Conservation (phyloP, 2,888 invertebrate species). For the Drosophila acutilabella region DNA sequence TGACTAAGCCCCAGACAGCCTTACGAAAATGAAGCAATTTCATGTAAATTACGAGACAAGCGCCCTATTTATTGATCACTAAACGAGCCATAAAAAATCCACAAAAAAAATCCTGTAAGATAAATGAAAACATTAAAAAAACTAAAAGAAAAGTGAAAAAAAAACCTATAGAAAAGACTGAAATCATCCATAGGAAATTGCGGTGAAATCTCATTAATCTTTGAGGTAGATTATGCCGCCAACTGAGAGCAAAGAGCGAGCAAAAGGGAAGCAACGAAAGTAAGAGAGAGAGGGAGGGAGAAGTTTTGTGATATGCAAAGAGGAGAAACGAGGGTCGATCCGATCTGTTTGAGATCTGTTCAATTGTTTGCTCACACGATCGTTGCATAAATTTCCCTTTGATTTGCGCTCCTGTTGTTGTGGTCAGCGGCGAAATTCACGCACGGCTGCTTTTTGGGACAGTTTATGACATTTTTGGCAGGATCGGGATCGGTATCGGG, state of each 20-base stretch:
- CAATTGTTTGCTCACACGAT: conserved; percentile 41
- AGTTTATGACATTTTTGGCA: conserved; percentile 40
- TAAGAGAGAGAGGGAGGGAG: neutral
- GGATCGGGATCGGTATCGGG: conserved; percentile 2
- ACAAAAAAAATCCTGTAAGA: conserved; percentile 32
- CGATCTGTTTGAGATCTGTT: conserved; percentile 1
- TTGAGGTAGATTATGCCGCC: conserved; percentile 41
- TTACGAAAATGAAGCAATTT: conserved; percentile 75
- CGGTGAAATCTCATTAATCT: conserved; percentile 71
- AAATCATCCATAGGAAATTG: conserved; percentile 59
- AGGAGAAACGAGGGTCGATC: conserved; percentile 29
- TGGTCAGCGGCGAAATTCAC: conserved; percentile 67
- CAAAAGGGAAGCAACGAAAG: neutral
- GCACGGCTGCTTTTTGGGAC: conserved; percentile 61
- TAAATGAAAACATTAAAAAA: conserved; percentile 42
- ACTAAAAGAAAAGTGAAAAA: conserved; percentile 26
- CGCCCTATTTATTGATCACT: conserved; percentile 65
- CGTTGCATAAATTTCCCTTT: conserved; percentile 64
- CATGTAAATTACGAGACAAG: conserved; percentile 82
- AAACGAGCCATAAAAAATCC: conserved; percentile 77
- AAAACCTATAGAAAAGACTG: conserved; percentile 26
- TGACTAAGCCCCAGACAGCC: conserved; percentile 18
- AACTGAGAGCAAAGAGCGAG: conserved; percentile 1
- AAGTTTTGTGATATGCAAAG: conserved; percentile 45
- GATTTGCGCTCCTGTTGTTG: conserved; percentile 47